phyloP scores from a whole-genome alignment of 2,888 invertebrate species.

The Baronia brevicornis region DNA sequence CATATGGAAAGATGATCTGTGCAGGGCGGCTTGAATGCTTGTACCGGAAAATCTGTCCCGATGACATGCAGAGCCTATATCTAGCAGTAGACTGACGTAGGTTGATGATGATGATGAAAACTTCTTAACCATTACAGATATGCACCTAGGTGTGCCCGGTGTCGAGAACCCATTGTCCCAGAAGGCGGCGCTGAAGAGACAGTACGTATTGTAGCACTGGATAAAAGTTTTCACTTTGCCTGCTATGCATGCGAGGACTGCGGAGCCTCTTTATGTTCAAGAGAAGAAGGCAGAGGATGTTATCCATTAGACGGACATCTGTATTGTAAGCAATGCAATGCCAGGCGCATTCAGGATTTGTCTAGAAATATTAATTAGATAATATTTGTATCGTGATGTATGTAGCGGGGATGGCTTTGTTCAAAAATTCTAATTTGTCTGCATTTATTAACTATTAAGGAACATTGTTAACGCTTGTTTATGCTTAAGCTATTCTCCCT shows the following conservation, averaged over 20 bases:
- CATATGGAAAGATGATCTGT: no score
- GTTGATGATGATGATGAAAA: no score
- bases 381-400: background rate
- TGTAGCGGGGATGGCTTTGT: background rate
- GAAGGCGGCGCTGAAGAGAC: constrained; percentile 97
- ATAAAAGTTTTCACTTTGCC: constrained; percentile 95
- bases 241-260: constrained; percentile 99
- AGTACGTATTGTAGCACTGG: constrained; percentile 96
- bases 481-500: no score
- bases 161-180: constrained; percentile 96
- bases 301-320: constrained; percentile 97
- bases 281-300: constrained; percentile 96
- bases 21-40: no score
- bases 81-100: no score
- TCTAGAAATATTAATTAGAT: constrained; percentile 77
- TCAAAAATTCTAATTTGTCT: no score
- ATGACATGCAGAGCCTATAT: constrained; percentile 2
- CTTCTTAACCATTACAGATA: constrained; percentile 72
- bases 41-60: no score
- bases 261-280: constrained; percentile 89
- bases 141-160: constrained; percentile 97
- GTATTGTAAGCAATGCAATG: constrained; percentile 96
- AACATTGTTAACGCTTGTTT: no score
- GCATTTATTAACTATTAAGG: no score
- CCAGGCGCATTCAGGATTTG: constrained; percentile 91